Base-by-base conservation (phyloP, 2,113 vertebrate species). In the Microcebus griseorufus region DNA sequence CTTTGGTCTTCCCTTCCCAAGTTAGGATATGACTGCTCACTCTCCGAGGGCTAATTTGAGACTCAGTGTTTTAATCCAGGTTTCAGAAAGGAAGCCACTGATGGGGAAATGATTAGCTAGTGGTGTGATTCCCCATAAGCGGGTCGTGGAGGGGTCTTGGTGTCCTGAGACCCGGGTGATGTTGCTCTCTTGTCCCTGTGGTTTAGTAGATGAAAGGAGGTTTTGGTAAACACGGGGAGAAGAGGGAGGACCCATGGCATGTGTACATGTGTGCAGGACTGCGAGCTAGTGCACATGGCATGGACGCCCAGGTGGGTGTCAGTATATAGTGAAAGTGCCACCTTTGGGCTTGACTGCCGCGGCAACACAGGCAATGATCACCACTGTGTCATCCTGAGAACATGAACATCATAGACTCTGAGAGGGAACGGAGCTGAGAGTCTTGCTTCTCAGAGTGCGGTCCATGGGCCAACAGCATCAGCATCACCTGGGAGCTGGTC, bases 281-380 rank as follows among this genome's bases (percentile, higher is more conserved):
- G 12, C 14, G 25, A 48, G 67, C 9, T 5, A 73, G 16, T 48
- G 2, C 25, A 1, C 22, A 9, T n/a, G 65, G 1, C 27, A 0
- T 5, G 9, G 62, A 58, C 25, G 14, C 32, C 55, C 20, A 5
- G 18, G 14, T 48, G 45, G 10, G 34, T 90, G 45, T 62, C 25
- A 39, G 39, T 5, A n/a, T 27, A 18, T 12, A 62, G 29, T 42
- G 23, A 62, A 79, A 79, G 45, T 37, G 34, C 62, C 9, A 6
- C 45, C 3, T 88, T n/a, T 42, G 9, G 45, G 13, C 16, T 32
- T 34, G 5, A 85, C 20, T 4, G 2, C 62, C 42, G 23, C 55
- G 3, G 17, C 22, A 62, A 62, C 29, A 25, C 67, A 55, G 22
- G 51, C 18, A 22, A 1, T 45, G 55, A 55, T 69, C 39, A 45